These are phyloP conservation scores for Cheirogaleus major DNA, from an alignment of 2,797 vertebrate genomes.

Conservation along the genomic window DNA sequence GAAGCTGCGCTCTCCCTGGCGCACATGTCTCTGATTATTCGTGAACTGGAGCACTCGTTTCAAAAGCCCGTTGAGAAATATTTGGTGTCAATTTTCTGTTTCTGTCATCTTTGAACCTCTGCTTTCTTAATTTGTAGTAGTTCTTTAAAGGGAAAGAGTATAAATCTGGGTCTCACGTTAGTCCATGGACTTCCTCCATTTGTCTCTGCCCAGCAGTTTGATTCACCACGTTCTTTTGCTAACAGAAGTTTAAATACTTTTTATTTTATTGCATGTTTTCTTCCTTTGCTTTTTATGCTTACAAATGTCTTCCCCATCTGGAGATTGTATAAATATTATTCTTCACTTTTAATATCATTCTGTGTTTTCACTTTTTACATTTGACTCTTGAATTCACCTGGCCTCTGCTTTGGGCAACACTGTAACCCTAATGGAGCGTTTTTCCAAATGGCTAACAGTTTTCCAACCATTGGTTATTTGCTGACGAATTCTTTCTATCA, in stretches of 20 bases:
- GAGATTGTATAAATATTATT: background rate
- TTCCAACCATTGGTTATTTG: rapidly evolving
- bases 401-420: background rate
- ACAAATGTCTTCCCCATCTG: background rate
- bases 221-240: background rate
- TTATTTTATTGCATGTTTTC: background rate
- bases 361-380: background rate
- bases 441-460: background rate
- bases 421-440: background rate
- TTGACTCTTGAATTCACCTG: too few relatives aligned
- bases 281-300: background rate
- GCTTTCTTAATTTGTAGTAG: background rate
- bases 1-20: background rate
- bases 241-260: background rate
- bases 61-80: background rate
- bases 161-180: rapidly evolving
- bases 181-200: rapidly evolving
- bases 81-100: background rate
- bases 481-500: background rate
- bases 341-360: background rate
- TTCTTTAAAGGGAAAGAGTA: background rate
- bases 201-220: background rate
- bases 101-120: too few relatives aligned
- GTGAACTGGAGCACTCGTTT: background rate
- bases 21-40: background rate